A percentile compares a stretch with the other conserved stretches of the same genome.
phyloP scores from a whole-genome alignment of 2,113 vertebrate genomes.

The Catagonus wagneri region DNA sequence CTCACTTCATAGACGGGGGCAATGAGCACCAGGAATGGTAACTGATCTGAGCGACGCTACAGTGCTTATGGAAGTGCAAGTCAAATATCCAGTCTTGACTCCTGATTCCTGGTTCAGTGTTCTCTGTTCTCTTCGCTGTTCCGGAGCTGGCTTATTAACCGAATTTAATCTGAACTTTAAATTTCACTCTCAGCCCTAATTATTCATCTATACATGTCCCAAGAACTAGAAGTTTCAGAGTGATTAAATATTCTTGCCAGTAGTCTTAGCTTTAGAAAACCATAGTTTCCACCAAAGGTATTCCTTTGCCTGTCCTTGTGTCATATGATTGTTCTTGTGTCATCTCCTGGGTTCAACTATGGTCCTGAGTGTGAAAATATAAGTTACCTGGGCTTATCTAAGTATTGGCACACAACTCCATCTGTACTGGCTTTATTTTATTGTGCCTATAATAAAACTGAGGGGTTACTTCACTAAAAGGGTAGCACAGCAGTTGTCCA shows the following conservation, averaged over 20 bases:
- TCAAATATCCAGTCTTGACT: background rate
- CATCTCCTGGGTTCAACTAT: background rate
- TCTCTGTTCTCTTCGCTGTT: background rate
- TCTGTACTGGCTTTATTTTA: background rate
- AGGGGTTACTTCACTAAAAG: background rate
- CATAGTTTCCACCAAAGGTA: background rate
- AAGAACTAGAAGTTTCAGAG: background rate
- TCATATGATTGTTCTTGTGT: background rate
- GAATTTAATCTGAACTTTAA: background rate
- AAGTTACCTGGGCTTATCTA: background rate
- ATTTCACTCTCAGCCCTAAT: background rate
- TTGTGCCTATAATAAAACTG: background rate
- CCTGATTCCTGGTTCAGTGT: no score
- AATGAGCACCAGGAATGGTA: background rate
- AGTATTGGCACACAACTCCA: background rate
- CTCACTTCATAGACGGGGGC: no score
- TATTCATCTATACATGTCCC: background rate
- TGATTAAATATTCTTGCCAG: background rate
- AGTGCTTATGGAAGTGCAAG: background rate
- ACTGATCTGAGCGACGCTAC: background rate
- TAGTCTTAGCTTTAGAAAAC: background rate
- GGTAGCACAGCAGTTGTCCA: fast-evolving
- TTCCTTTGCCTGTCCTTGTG: background rate
- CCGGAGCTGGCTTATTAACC: background rate
- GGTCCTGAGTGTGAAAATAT: background rate